phyloP scores from a whole-genome alignment of 2,113 vertebrate species.

The Centropristis striata region DNA sequence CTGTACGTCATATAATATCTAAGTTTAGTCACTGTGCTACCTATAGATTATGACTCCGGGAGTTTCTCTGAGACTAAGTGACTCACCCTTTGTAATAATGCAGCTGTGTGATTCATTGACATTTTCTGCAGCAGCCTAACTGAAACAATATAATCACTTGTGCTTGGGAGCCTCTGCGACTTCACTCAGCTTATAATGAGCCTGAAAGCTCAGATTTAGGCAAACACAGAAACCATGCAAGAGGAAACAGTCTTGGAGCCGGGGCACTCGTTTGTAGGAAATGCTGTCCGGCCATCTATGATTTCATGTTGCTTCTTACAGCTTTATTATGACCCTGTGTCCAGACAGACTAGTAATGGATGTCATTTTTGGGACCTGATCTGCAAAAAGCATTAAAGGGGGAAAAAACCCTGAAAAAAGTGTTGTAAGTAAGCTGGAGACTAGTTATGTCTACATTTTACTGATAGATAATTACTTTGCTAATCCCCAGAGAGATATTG shows the following conservation, averaged over 20 bases:
- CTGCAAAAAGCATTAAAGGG: neutral
- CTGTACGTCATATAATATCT: slow-evolving; percentile 18
- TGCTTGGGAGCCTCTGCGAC: slow-evolving; percentile 6
- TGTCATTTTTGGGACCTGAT: neutral
- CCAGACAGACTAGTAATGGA: neutral
- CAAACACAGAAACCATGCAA: slow-evolving; percentile 1
- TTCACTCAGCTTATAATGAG: slow-evolving; percentile 31
- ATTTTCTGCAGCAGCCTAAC: slow-evolving; percentile 57
- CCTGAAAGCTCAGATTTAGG: slow-evolving; percentile 8
- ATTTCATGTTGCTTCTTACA: neutral
- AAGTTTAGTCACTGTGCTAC: slow-evolving; percentile 27
- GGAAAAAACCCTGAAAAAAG: neutral
- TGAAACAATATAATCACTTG: slow-evolving; percentile 20
- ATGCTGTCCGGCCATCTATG: neutral
- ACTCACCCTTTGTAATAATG: slow-evolving; percentile 62
- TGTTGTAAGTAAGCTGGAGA: neutral
- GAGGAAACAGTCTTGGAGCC: neutral
- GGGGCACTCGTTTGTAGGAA: neutral
- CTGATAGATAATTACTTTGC: slow-evolving; percentile 44
- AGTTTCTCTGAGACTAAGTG: slow-evolving; percentile 44
- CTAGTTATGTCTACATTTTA: slow-evolving; percentile 33
- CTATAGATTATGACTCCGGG: slow-evolving; percentile 37
- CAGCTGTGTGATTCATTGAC: slow-evolving; percentile 61
- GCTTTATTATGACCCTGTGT: neutral
- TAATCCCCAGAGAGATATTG: slow-evolving; percentile 17